Conservation (phyloP, 2,113 vertebrate species). For the Shinisaurus crocodilurus region DNA sequence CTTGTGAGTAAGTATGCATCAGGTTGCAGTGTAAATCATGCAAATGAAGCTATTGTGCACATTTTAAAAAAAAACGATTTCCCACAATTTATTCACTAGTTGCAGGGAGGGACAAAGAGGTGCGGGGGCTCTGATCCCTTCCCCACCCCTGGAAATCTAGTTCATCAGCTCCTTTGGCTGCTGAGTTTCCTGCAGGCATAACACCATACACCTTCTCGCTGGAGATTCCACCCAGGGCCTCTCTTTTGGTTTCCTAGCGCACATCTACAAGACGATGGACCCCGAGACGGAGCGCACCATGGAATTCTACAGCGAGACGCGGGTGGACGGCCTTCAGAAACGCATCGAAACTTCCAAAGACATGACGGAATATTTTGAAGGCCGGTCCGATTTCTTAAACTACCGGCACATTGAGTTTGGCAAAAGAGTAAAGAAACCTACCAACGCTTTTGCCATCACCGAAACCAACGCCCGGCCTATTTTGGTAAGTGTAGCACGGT, state of each 20-base stretch:
- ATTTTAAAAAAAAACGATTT: no score
- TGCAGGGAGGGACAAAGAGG: no score
- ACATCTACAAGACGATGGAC: slow-evolving; percentile 75
- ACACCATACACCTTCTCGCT: fast-evolving
- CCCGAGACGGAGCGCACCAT: slow-evolving; percentile 77
- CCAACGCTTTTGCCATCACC: neutral
- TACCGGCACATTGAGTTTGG: slow-evolving; percentile 73
- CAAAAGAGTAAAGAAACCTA: slow-evolving; percentile 36
- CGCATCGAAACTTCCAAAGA: slow-evolving; percentile 68
- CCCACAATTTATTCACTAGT: neutral
- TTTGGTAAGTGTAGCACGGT: slow-evolving; percentile 65
- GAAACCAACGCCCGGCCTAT: slow-evolving; percentile 63
- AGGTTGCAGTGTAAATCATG: neutral
- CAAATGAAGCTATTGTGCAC: neutral
- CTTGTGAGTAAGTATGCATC: no score
- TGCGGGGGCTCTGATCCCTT: neutral
- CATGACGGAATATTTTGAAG: slow-evolving; percentile 82
- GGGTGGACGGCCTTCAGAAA: slow-evolving; percentile 78
- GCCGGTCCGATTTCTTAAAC: slow-evolving; percentile 83
- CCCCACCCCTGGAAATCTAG: no score
- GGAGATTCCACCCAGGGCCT: no score
- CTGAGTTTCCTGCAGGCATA: neutral
- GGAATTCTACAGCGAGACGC: slow-evolving; percentile 80
- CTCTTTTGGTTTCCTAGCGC: slow-evolving; percentile 72
- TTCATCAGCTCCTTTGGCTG: neutral